Evolutionary conservation across 2,888 invertebrate genomes (phyloP).

Genomic region (Eurois occulta): DNA sequence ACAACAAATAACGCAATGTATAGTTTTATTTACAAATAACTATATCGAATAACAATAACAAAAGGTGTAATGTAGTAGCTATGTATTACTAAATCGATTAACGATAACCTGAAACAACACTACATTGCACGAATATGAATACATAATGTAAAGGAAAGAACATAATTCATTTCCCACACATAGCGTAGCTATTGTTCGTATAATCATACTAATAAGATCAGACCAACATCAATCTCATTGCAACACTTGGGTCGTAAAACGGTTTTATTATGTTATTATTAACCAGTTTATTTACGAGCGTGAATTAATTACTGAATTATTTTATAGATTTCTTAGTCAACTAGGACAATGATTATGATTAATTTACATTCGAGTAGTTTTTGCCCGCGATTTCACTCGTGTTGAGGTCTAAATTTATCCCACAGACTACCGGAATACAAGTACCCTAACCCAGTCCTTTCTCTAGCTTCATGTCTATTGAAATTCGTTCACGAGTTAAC

Average conservation of each 20-base stretch:
- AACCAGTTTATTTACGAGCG: background rate
- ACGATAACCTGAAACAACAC: constrained; percentile 38
- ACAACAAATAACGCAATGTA: background rate
- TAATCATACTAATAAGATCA: constrained; percentile 46
- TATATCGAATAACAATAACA: background rate
- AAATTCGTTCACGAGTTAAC: too few relatives aligned
- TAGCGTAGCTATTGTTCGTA: constrained; percentile 44
- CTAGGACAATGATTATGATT: background rate
- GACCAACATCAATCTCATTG: constrained; percentile 47
- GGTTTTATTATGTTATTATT: constrained; percentile 8
- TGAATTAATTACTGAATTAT: background rate
- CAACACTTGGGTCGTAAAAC: constrained; percentile 21
- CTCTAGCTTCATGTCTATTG: background rate
- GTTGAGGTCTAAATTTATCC: background rate
- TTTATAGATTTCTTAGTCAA: too few relatives aligned
- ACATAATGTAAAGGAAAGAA: constrained; percentile 36
- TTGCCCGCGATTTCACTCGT: too few relatives aligned
- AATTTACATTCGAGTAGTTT: too few relatives aligned
- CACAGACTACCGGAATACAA: background rate
- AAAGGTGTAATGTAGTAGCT: background rate
- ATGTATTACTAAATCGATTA: constrained; percentile 28
- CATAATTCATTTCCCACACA: constrained; percentile 53
- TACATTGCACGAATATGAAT: constrained; percentile 36
- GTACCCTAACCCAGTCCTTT: background rate
- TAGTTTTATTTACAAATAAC: background rate